Evolutionary conservation across 2,888 invertebrate species (phyloP).

Genomic region (Hylaea fasciaria): DNA sequence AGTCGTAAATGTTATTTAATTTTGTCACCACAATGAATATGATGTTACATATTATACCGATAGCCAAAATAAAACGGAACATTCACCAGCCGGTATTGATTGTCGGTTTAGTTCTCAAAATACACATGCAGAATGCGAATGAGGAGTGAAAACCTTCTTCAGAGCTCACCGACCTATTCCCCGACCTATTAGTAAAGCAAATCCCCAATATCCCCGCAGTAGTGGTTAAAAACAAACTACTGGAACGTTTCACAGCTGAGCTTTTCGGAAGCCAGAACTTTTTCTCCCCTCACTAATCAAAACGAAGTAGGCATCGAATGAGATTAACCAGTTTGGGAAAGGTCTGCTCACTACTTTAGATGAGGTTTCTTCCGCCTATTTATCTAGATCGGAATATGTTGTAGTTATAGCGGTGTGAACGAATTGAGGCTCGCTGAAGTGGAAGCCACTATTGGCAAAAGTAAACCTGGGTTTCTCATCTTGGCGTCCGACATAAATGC

Average conservation of each 20-base stretch:
- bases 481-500: too few relatives aligned
- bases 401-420: conserved; percentile 5
- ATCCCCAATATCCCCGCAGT: conserved; percentile 12
- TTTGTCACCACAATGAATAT: too few relatives aligned
- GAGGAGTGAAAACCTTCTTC: too few relatives aligned
- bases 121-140: too few relatives aligned
- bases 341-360: conserved; percentile 43
- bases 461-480: too few relatives aligned
- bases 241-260: conserved; percentile 38
- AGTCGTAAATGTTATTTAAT: too few relatives aligned
- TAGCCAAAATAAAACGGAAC: too few relatives aligned
- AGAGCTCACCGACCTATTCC: too few relatives aligned
- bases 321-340: conserved; percentile 47
- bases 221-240: conserved; percentile 25
- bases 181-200: conserved; percentile 6
- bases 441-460: neutral
- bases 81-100: too few relatives aligned
- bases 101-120: too few relatives aligned
- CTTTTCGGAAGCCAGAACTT: conserved; percentile 22
- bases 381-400: conserved; percentile 13
- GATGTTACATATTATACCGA: too few relatives aligned
- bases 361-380: conserved; percentile 42
- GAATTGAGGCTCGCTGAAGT: neutral
- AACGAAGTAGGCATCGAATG: conserved; percentile 43
- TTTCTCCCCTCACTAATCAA: conserved; percentile 43